phyloP scores from a whole-genome alignment of 2,888 invertebrate genomes.

The Lumbricus terrestris region DNA sequence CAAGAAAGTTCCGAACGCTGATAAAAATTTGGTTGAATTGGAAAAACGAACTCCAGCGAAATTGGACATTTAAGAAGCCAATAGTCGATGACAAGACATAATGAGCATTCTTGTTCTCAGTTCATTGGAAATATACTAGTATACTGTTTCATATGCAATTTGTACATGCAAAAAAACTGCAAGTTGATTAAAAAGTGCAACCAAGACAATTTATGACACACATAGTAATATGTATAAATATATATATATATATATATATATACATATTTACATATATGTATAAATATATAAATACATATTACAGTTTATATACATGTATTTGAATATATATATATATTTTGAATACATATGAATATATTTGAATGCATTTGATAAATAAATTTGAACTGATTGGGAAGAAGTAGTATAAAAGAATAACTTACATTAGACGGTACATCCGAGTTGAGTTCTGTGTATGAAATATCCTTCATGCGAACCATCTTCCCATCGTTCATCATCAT shows the following conservation, averaged over 20 bases:
- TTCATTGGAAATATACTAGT: background rate
- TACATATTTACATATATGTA: no score
- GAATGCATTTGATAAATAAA: no score
- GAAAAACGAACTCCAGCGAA: background rate
- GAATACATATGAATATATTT: no score
- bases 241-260: no score
- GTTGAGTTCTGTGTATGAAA: slow-evolving; percentile 4
- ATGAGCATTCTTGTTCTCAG: background rate
- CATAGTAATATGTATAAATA: no score
- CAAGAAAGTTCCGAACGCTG: background rate
- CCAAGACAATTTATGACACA: background rate
- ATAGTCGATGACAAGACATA: background rate
- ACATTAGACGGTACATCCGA: background rate
- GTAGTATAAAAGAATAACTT: background rate
- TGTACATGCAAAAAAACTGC: background rate
- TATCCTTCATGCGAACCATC: slow-evolving; percentile 6
- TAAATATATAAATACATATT: no score
- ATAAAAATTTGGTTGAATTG: background rate
- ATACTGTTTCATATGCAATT: background rate
- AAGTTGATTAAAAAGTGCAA: background rate
- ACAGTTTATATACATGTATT: no score
- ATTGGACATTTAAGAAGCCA: background rate
- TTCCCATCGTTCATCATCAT: slow-evolving; percentile 11
- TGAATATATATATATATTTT: no score
- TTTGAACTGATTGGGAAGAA: background rate